A percentile compares a stretch with the other conserved stretches of the same genome.
phyloP scores from a whole-genome alignment of 2,113 vertebrate species.

The Centrocercus urophasianus region DNA sequence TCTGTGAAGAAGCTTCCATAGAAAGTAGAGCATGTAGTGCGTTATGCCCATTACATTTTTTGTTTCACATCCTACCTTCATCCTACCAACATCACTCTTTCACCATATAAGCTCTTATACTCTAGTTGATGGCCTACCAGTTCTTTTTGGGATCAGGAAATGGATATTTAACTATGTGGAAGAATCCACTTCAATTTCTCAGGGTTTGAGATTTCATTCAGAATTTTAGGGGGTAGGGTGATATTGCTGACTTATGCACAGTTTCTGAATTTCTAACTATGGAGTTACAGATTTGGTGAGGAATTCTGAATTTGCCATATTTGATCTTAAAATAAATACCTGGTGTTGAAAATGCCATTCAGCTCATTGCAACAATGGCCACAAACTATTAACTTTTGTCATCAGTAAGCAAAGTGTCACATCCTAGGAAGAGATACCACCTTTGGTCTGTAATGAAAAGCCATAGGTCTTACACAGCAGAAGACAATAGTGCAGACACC shows the following conservation, averaged over 20 bases:
- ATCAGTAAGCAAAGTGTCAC: not conserved
- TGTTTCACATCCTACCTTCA: not conserved
- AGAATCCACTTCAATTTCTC: not conserved
- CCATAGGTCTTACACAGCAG: not conserved
- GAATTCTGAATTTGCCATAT: not conserved
- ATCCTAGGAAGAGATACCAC: not conserved
- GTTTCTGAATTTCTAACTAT: not conserved
- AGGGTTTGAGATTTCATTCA: not conserved
- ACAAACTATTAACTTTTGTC: not conserved
- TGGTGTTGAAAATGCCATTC: not conserved
- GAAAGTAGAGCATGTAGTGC: not conserved
- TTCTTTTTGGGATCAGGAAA: not conserved
- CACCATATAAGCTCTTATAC: not conserved
- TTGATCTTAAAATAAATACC: not conserved
- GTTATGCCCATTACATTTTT: not conserved
- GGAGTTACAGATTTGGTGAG: not conserved
- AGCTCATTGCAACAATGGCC: not conserved
- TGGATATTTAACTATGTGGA: not conserved
- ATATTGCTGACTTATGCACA: not conserved
- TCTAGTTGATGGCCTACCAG: not conserved
- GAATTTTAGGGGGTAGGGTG: not conserved
- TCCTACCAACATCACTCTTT: not conserved
- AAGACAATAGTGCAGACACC: not conserved
- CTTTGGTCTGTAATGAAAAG: not conserved
- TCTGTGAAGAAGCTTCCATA: not conserved